phyloP scores from a whole-genome alignment of 1,140 invertebrate genomes.

The Archegozetes longisetosus region DNA sequence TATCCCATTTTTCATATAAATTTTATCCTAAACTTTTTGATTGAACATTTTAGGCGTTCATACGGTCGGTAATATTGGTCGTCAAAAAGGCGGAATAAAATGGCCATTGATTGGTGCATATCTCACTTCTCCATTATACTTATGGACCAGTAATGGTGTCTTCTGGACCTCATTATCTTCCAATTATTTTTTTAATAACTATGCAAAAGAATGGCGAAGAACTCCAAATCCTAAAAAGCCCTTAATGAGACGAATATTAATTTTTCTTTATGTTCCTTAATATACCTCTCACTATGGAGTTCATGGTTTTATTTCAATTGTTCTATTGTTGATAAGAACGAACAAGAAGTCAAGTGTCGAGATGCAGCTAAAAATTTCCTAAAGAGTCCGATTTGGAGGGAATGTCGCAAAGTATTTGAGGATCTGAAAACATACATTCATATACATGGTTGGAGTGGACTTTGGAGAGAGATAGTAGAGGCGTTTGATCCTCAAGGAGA shows the following conservation, averaged over 20 bases:
- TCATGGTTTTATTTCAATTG: conserved; percentile 79
- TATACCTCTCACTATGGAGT: conserved; percentile 55
- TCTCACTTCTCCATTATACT: conserved; percentile 39
- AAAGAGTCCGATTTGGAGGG: conserved; percentile 59
- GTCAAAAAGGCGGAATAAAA: conserved; percentile 49
- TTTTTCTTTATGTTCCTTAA: conserved; percentile 40
- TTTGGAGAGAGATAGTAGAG: conserved; percentile 70
- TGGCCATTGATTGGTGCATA: conserved; percentile 50
- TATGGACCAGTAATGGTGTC: conserved; percentile 42
- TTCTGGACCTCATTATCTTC: conserved; percentile 19
- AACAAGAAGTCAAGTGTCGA: conserved; percentile 56
- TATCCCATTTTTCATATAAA: no score
- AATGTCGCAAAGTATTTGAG: conserved; percentile 52
- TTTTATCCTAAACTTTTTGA: no score
- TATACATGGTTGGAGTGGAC: conserved; percentile 56
- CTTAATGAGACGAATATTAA: conserved; percentile 27
- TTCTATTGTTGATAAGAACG: conserved; percentile 65
- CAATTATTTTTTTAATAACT: conserved; percentile 23
- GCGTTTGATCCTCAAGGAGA: conserved; percentile 70
- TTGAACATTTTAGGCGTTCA: conserved; percentile 49
- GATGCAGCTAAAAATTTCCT: conserved; percentile 79
- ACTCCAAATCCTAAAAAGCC: conserved; percentile 37
- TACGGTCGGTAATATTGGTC: conserved; percentile 73
- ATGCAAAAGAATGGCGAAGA: conserved; percentile 57
- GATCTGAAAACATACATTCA: conserved; percentile 55